phyloP scores from a whole-genome alignment of 2,797 vertebrate genomes.

The Halcyon badia region DNA sequence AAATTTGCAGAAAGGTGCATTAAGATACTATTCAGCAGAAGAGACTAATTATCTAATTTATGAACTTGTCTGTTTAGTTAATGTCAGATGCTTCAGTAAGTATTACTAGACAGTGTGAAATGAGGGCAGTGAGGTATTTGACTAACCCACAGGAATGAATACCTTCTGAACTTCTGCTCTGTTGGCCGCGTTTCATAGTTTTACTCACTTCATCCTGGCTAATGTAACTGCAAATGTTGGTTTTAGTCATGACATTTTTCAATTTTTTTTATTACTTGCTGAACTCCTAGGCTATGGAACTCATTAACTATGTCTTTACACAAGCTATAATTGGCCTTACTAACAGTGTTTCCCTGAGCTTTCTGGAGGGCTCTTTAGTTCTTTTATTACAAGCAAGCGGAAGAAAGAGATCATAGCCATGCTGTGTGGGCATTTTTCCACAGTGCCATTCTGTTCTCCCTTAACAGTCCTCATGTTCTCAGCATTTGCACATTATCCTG shows the following conservation, averaged over 20 bases:
- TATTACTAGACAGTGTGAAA: constrained; percentile 42
- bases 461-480: background rate
- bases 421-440: background rate
- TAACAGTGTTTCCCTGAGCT: background rate
- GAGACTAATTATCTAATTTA: constrained; percentile 5
- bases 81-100: constrained; percentile 26
- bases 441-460: background rate
- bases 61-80: constrained; percentile 30
- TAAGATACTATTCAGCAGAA: background rate
- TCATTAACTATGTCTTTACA: background rate
- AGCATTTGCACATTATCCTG: background rate
- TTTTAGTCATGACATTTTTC: background rate
- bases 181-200: constrained; percentile 10
- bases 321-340: background rate
- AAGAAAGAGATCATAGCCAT: background rate
- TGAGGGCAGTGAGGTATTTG: constrained; percentile 4
- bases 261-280: background rate
- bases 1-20: background rate
- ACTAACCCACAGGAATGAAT: constrained; percentile 34
- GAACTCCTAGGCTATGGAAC: background rate
- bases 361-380: background rate
- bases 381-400: background rate
- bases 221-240: background rate
- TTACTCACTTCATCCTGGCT: constrained; percentile 60
- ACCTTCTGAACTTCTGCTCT: constrained; percentile 33